phyloP scores from a whole-genome alignment of 2,797 vertebrate genomes.

The Enteromius afrohamiltoni region DNA sequence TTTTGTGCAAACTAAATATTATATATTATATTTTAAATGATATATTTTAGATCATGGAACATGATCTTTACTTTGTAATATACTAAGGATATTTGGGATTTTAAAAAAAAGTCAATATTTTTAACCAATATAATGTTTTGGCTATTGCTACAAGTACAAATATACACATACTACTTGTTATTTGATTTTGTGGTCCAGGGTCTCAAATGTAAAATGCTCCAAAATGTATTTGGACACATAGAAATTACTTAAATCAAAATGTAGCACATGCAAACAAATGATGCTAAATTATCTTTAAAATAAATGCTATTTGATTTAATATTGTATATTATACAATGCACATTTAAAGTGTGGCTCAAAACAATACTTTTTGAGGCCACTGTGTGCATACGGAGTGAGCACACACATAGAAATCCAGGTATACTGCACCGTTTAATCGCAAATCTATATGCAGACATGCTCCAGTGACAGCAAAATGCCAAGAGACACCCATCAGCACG shows the following conservation, averaged over 20 bases:
- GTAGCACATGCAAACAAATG: background rate
- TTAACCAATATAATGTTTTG: no score
- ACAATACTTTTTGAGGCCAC: background rate
- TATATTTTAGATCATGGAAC: no score
- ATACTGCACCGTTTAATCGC: conserved; percentile 26
- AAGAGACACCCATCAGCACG: background rate
- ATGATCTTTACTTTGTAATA: no score
- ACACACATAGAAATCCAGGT: conserved; percentile 3
- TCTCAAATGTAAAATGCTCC: background rate
- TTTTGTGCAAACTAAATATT: no score
- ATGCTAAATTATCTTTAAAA: background rate
- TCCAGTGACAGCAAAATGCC: conserved; percentile 29
- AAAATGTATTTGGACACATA: background rate
- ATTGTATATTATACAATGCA: background rate
- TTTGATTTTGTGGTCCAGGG: no score
- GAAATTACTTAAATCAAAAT: background rate
- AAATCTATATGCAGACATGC: conserved; percentile 46
- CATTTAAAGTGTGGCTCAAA: background rate
- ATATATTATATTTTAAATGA: no score
- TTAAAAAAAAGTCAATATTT: no score
- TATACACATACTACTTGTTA: no score
- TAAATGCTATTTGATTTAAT: background rate
- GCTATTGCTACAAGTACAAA: no score
- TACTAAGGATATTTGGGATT: no score
- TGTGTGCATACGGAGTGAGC: background rate